Evolutionary conservation across 2,113 vertebrate species (phyloP), one percentile per base, ranked within the genome.

Genomic region (Gnathonemus longibarbis): DNA sequence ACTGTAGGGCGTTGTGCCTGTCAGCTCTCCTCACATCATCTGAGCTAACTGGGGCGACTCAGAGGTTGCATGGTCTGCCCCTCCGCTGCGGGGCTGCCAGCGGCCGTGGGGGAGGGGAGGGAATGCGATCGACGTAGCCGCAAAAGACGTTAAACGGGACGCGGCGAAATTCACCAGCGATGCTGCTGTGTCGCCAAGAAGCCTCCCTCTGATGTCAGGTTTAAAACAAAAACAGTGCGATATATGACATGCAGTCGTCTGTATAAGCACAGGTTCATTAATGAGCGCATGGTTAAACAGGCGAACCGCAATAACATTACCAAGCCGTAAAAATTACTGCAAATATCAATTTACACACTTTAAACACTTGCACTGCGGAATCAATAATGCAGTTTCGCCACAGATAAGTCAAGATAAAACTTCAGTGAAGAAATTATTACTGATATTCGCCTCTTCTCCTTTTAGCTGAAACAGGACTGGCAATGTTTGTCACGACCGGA

Each of bases 11-110:
- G 96, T 95, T 93, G 95, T 96, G 96, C 96, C 96, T 99, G 98
- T 99, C 98, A 97, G 95, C 95, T 98, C 95, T 89, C 91, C 96
- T 98, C 96, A 97, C 96, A 95, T 99, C 98, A 99, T 94, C 94
- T 91, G 94, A 93, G 95, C 94, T 96, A 96, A 97, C 94, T 95
- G 95, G 97, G 97, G 96, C 95, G 93, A 94, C 94, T 96, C 96
- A 95, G 92, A 93, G 92, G 56, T 27, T 84, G 31, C 66, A 88
- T 9, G 45, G 39, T 84, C 45, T 84, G 24, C 21, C 24, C 5
- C 21, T n/a, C 83, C 1, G n/a, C 62, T 88, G 56, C 24, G 46
- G 42, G 85, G 21, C 48, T 52, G 85, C 27, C 24, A 19, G 48
- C n/a, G 27, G 19, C 50, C 62, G 6, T 77, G 46, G n/a, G 27